Base-by-base conservation (phyloP, 1,140 invertebrate genomes). In the Heliconius melpomene region DNA sequence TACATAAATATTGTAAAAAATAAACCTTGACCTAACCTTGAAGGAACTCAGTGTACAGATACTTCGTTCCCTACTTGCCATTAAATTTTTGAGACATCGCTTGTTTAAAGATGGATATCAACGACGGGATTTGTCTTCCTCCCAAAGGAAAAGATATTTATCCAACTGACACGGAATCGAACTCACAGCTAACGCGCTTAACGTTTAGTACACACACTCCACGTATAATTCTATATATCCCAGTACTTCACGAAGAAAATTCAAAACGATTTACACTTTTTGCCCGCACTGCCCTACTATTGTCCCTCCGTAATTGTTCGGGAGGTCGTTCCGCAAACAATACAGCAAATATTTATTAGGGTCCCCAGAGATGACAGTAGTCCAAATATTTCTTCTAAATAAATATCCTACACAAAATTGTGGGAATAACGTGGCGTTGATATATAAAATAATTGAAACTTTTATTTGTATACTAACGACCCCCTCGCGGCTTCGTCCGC, bases 321-420 rank as follows among this genome's bases (percentile, higher is more conserved):
- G 23, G 60, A 66, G 60, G 26, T 66, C 26, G 60, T 66, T 66
- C 11, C 60, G 60, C 60, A 66, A 66, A 66, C 60, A 66, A 66
- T 66, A 66, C 60, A 66, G 60, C 60, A 66, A 66, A 66, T 66
- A 66, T 66, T 66, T 66, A 66, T 66, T 66, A 66, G 60, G 60
- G 60, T 66, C 60, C 60, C 5, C 11, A 66, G 60, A 66, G 60
- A 66, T 66, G 60, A 66, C 60, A 66, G 60, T 66, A 29, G 23
- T 66, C 60, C 60, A 29, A 66, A 66, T 23, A 66, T 66, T 66
- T 66, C 60, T 66, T 66, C 23, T 66, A 66, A 66, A 66, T 66
- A 66, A 66, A 66, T 66, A 66, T 29, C n/a, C n/a, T 20, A 26
- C 11, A 66, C 26, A 29, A 66, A 29, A 66, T 7, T 66, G 60